A percentile compares a stretch with the other conserved stretches of the same genome.
phyloP scores from a whole-genome alignment of 2,113 vertebrate species.

The Macrotus californicus region DNA sequence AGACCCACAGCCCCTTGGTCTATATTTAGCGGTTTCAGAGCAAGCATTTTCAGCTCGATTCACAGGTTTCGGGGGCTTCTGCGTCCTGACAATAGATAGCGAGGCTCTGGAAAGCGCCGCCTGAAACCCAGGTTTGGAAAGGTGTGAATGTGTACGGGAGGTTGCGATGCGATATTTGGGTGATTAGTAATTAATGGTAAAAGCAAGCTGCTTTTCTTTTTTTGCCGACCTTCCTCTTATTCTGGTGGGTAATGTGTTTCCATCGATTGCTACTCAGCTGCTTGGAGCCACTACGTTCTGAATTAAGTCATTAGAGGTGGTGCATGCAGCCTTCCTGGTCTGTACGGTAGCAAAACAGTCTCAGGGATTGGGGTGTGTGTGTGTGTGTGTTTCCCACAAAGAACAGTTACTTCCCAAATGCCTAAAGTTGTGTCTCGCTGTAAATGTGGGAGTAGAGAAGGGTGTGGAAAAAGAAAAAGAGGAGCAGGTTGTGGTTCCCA shows the following conservation, averaged over 20 bases:
- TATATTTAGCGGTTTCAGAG: slow-evolving; percentile 61
- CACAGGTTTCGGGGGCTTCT: slow-evolving; percentile 51
- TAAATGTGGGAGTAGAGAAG: neutral
- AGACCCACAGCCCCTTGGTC: slow-evolving; percentile 29
- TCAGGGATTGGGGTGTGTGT: neutral
- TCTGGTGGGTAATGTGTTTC: slow-evolving; percentile 72
- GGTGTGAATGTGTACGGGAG: slow-evolving; percentile 42
- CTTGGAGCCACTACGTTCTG: slow-evolving; percentile 44
- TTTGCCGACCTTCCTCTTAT: slow-evolving; percentile 62
- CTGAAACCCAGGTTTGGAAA: slow-evolving; percentile 58
- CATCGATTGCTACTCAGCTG: slow-evolving; percentile 72
- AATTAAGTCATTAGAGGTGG: slow-evolving; percentile 68
- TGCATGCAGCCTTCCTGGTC: slow-evolving; percentile 60
- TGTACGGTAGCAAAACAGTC: slow-evolving; percentile 35
- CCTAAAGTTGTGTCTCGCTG: slow-evolving; percentile 44
- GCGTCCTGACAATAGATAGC: slow-evolving; percentile 47
- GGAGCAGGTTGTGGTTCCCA: neutral
- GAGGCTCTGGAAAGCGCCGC: slow-evolving; percentile 58
- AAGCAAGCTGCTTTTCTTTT: slow-evolving; percentile 69
- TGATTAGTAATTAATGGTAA: slow-evolving; percentile 80
- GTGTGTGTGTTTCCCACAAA: neutral
- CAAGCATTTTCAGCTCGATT: slow-evolving; percentile 23
- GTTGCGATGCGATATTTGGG: slow-evolving; percentile 61
- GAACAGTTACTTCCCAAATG: slow-evolving; percentile 39
- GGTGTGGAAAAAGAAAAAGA: neutral